Evolutionary conservation across 2,797 vertebrate genomes (phyloP).

Genomic region (Rhabdomys pumilio): DNA sequence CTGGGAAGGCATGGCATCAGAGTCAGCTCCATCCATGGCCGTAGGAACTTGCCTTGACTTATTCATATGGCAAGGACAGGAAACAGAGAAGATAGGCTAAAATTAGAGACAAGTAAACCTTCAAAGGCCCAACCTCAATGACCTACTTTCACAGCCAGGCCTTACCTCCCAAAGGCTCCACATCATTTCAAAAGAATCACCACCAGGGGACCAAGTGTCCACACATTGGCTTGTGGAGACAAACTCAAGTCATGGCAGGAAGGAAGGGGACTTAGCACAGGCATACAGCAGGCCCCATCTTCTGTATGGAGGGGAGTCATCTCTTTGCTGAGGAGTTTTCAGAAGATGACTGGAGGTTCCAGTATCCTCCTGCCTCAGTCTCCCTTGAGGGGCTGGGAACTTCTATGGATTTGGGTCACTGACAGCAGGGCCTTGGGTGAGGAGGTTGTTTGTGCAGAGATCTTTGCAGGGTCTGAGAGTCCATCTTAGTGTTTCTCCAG

Average conservation of each 20-base stretch:
- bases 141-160: not conserved
- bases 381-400: not conserved
- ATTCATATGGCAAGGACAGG: not conserved
- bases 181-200: not conserved
- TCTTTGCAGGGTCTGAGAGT: not conserved
- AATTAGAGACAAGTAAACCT: not conserved
- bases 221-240: not conserved
- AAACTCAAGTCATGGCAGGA: not conserved
- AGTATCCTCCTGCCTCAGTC: not conserved
- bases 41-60: not conserved
- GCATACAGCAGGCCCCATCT: not conserved
- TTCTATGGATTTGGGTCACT: not conserved
- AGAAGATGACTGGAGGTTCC: accelerated
- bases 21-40: not conserved
- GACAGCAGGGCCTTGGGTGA: not conserved
- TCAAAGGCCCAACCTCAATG: not conserved
- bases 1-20: not conserved
- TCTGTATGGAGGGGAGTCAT: not conserved
- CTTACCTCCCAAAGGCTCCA: not conserved
- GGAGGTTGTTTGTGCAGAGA: not conserved
- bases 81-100: not conserved
- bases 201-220: not conserved
- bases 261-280: not conserved
- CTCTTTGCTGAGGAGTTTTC: not conserved
- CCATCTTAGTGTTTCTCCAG: conserved; percentile 9